phyloP scores from a whole-genome alignment of 1,140 invertebrate genomes.

The Subanguina moxae region DNA sequence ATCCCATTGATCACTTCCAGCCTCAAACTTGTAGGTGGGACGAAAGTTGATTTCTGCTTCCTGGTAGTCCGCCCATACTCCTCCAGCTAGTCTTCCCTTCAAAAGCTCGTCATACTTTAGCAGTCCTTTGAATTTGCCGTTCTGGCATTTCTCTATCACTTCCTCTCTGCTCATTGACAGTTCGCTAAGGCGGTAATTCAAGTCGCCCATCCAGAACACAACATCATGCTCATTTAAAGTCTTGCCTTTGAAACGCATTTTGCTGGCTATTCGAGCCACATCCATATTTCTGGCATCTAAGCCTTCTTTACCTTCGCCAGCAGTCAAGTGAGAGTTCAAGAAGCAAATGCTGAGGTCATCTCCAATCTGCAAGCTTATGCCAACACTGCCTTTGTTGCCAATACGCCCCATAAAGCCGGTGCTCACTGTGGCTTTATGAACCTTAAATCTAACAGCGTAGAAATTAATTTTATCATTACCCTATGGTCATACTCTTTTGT shows the following conservation, averaged over 20 bases:
- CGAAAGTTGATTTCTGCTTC: slow-evolving; percentile 82
- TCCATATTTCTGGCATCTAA: neutral
- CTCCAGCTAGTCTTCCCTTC: neutral
- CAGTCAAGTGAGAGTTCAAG: neutral
- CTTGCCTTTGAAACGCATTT: neutral
- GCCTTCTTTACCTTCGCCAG: neutral
- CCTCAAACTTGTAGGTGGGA: slow-evolving; percentile 97
- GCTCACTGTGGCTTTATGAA: neutral
- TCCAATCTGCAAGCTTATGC: neutral
- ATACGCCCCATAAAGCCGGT: neutral
- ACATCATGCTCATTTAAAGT: slow-evolving; percentile 88
- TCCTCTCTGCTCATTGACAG: neutral
- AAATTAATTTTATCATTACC: too few species aligned
- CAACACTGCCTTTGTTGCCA: slow-evolving; percentile 3
- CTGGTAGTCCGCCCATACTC: slow-evolving; percentile 74
- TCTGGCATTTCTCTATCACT: neutral
- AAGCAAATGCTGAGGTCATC: neutral
- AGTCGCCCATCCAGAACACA: slow-evolving; percentile 92
- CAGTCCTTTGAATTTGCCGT: neutral
- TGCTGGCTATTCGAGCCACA: neutral
- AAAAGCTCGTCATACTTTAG: neutral
- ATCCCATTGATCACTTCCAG: slow-evolving; percentile 84
- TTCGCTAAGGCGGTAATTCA: slow-evolving; percentile 82
- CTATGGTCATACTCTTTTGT: too few species aligned
- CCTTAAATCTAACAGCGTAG: neutral